Base-by-base conservation (phyloP, 2,113 vertebrate species). In the Jacana jacana region DNA sequence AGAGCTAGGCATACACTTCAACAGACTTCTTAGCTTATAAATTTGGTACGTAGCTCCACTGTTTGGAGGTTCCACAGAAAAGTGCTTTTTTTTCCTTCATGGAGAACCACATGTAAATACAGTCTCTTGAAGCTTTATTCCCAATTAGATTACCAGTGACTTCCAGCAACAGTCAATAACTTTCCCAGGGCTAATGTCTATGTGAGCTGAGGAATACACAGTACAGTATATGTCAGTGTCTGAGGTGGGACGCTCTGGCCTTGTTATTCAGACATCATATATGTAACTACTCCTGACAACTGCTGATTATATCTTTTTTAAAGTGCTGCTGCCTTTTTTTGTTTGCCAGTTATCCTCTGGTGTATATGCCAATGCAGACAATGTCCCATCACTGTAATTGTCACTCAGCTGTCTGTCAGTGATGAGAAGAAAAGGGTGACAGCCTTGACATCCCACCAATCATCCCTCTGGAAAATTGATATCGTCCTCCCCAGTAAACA, bases 401-500 rank as follows among this genome's bases (percentile, higher is more conserved):
- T 98, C 98, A 98, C 96, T 97, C 97, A 98, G 89, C 94, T 98
- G 98, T 97, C 97, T 98, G 97, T 98, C 97, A 98, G 94, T 72
- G 96, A 93, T 0, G 82, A 97, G 95, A 96, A 97, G 97, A 97
- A 97, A 96, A 95, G 97, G 97, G 97, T 98, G 98, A 98, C 98
- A 98, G 98, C 96, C 97, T 97, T 97, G 97, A 98, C 98, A 98
- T 97, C 96, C 97, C 98, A 98, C 98, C 97, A 98, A 98, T 98
- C 98, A 98, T 97, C 93, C 95, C 92, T 89, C 97, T 97, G 97
- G 97, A 98, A 98, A 98, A 98, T 98, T 98, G 98, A 98, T 98
- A 98, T 98, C 93, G 97, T 98, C 98, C 98, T 98, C 97, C 97
- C 96, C 97, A 97, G 98, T 98, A 98, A 98, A 98, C 98, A 98